phyloP scores from a whole-genome alignment of 2,113 vertebrate species.

The Rhinoderma darwinii region DNA sequence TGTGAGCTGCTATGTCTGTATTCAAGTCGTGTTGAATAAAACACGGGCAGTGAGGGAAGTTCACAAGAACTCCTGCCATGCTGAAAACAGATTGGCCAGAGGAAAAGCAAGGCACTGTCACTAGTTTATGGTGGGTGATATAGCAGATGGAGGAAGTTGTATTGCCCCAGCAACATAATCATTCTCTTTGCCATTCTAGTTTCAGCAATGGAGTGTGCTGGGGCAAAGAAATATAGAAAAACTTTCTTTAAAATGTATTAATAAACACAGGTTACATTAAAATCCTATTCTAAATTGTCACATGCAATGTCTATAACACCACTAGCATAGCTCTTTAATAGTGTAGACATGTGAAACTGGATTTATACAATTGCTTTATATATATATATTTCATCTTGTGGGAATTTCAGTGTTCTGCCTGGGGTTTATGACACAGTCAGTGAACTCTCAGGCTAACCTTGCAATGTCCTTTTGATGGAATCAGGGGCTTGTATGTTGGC shows the following conservation, averaged over 20 bases:
- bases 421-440: slow-evolving; percentile 3
- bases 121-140: too few species aligned
- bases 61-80: too few species aligned
- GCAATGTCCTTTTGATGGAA: slow-evolving; percentile 21
- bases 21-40: too few species aligned
- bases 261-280: neutral
- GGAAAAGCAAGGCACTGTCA: too few species aligned
- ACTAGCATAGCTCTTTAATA: neutral
- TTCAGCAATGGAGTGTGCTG: too few species aligned
- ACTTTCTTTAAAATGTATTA: too few species aligned
- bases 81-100: too few species aligned
- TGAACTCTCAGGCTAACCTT: slow-evolving; percentile 31
- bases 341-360: neutral
- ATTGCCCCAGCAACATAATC: neutral
- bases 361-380: neutral
- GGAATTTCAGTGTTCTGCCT: neutral
- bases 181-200: too few species aligned
- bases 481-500: neutral
- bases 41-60: too few species aligned
- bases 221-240: too few species aligned
- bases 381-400: neutral
- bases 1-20: too few species aligned
- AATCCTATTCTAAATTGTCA: neutral
- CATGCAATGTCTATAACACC: neutral
- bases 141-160: neutral